Conservation (phyloP, 2,113 vertebrate species). For the Xiphorhynchus elegans region DNA sequence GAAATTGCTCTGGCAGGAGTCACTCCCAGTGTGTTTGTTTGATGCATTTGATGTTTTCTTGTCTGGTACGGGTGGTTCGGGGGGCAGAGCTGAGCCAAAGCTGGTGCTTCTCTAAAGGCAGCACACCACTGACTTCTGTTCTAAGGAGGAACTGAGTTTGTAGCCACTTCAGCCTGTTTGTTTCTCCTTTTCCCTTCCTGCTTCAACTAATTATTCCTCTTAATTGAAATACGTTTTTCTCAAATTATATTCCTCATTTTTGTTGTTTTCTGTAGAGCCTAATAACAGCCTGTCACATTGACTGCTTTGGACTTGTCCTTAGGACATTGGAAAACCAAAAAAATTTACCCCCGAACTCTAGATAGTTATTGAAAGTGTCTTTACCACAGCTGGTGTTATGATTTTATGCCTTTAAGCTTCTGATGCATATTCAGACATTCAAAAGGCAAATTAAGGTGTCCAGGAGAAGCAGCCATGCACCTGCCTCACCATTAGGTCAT, state of each 20-base stretch:
- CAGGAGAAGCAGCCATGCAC: conserved; percentile 11
- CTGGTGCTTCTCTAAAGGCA: background rate
- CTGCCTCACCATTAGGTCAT: background rate
- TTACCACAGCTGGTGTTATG: conserved; percentile 1
- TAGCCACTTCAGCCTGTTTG: background rate
- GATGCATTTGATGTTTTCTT: background rate
- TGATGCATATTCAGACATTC: conserved; percentile 57
- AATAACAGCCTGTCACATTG: background rate
- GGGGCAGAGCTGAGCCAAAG: background rate
- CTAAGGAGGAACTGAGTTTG: background rate
- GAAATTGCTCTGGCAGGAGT: background rate
- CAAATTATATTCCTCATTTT: conserved; percentile 1
- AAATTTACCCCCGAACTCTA: background rate
- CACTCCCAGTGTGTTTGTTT: background rate
- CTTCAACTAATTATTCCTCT: background rate
- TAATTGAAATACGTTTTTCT: background rate
- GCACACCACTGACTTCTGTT: background rate
- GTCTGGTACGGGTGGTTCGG: accelerated
- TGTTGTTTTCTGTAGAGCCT: background rate
- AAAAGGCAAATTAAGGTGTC: conserved; percentile 4
- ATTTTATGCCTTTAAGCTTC: conserved; percentile 57
- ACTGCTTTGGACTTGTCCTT: conserved; percentile 17
- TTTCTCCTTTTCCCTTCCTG: background rate
- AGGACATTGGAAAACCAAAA: background rate
- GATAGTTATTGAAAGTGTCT: conserved; percentile 27